A percentile compares a stretch with the other conserved stretches of the same genome.
Evolutionary conservation across 2,113 vertebrate species (phyloP).

Genomic region (Lepisosteus oculatus): DNA sequence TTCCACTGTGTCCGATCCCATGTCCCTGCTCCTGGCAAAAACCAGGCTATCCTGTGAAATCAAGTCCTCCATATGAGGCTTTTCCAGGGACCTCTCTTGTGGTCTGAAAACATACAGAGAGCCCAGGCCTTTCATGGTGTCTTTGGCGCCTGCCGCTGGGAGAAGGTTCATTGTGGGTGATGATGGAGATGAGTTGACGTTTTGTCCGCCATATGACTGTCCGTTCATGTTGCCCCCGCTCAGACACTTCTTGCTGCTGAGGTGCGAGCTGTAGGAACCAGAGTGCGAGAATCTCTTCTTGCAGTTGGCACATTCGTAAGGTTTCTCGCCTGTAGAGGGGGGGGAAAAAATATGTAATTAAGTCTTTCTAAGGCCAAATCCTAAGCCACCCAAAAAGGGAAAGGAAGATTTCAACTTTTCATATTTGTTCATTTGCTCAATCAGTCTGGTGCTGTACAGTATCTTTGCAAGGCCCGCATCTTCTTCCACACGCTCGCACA

Average conservation of each 20-base stretch:
- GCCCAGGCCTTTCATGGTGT: constrained; percentile 29
- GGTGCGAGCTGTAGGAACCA: constrained; percentile 77
- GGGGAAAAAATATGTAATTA: background rate
- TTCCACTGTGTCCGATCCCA: constrained; percentile 25
- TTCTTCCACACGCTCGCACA: too few species aligned
- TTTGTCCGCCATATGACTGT: constrained; percentile 46
- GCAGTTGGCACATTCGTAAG: constrained; percentile 75
- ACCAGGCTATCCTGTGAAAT: background rate
- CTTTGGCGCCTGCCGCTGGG: constrained; percentile 44
- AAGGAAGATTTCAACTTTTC: too few species aligned
- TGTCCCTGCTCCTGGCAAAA: background rate
- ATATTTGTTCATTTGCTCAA: too few species aligned
- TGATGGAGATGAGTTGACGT: constrained; percentile 44
- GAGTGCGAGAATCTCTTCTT: constrained; percentile 79
- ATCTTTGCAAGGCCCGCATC: too few species aligned
- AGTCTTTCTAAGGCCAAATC: background rate
- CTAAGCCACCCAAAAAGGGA: background rate
- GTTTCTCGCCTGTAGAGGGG: constrained; percentile 67
- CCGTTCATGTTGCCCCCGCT: constrained; percentile 51
- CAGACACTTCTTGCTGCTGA: constrained; percentile 78
- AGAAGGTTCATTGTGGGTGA: constrained; percentile 38
- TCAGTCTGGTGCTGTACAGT: too few species aligned
- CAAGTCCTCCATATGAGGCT: constrained; percentile 31
- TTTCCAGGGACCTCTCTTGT: constrained; percentile 34
- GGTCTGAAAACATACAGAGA: constrained; percentile 37